phyloP scores from a whole-genome alignment of 2,797 vertebrate genomes.

The Dermochelys coriacea region DNA sequence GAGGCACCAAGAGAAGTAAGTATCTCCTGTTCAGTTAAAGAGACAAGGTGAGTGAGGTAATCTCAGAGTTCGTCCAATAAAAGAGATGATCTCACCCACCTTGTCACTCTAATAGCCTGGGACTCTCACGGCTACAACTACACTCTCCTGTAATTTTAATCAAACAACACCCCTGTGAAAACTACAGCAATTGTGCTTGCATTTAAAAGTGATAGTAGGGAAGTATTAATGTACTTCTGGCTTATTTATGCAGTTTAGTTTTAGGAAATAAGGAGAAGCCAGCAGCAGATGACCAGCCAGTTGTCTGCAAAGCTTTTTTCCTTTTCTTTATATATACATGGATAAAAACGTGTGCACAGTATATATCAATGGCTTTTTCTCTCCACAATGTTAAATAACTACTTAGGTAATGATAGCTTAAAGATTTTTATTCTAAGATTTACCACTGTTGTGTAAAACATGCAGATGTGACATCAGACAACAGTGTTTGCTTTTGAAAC shows the following conservation, averaged over 20 bases:
- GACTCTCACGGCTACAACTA: background rate
- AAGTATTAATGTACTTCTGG: background rate
- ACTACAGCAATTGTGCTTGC: background rate
- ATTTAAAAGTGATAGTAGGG: background rate
- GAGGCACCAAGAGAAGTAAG: background rate
- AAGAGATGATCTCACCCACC: background rate
- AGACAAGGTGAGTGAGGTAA: background rate
- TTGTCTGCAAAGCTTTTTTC: slow-evolving; percentile 68
- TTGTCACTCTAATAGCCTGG: background rate
- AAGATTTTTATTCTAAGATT: slow-evolving; percentile 69
- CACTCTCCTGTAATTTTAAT: background rate
- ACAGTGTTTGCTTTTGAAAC: background rate
- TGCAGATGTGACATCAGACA: background rate
- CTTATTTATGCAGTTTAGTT: background rate
- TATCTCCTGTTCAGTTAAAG: background rate
- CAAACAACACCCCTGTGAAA: background rate
- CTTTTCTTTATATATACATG: slow-evolving; percentile 79
- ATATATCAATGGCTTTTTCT: slow-evolving; percentile 73
- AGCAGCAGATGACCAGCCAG: background rate
- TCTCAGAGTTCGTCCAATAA: background rate
- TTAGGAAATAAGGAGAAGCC: background rate
- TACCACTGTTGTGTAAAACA: slow-evolving; percentile 54
- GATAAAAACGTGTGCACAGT: slow-evolving; percentile 77
- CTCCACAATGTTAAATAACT: slow-evolving; percentile 62
- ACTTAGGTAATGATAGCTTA: slow-evolving; percentile 64